A percentile compares a stretch with the other conserved stretches of the same genome.
These are phyloP conservation scores for Ammospiza caudacuta DNA, from an alignment of 2,113 vertebrate genomes.

Conservation along the genomic window DNA sequence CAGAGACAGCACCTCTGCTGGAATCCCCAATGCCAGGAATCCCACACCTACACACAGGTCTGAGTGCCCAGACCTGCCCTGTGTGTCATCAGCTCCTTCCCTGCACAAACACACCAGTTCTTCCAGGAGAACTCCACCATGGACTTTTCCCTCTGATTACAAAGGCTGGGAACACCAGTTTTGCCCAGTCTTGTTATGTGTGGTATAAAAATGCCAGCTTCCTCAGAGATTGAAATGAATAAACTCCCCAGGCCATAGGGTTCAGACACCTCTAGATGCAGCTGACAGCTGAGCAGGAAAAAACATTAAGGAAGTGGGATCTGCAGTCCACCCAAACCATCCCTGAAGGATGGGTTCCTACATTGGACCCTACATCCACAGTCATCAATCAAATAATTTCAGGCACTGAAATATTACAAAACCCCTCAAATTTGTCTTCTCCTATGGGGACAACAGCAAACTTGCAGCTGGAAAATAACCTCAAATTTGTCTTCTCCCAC, in stretches of 20 bases:
- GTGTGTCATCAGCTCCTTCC: neutral
- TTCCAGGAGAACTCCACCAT: neutral
- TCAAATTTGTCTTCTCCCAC: neutral
- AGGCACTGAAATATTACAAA: neutral
- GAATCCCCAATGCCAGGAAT: neutral
- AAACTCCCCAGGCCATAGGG: neutral
- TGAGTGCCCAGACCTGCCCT: neutral
- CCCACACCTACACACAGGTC: too few species aligned
- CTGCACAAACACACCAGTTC: neutral
- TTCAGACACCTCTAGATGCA: neutral
- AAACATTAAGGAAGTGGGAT: rapidly evolving
- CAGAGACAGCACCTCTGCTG: neutral
- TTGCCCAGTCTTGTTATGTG: neutral
- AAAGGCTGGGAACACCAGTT: neutral
- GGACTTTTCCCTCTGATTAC: neutral
- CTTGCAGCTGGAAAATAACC: too few species aligned
- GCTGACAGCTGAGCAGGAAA: neutral
- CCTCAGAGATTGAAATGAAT: neutral
- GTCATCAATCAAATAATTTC: neutral
- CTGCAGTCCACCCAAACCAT: neutral
- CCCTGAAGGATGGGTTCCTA: neutral
- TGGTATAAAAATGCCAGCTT: neutral
- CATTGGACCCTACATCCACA: neutral
- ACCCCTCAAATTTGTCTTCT: neutral
- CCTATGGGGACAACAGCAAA: neutral